These are phyloP conservation scores for Bombus picipes DNA, from an alignment of 1,140 invertebrate genomes.

Conservation along the genomic window DNA sequence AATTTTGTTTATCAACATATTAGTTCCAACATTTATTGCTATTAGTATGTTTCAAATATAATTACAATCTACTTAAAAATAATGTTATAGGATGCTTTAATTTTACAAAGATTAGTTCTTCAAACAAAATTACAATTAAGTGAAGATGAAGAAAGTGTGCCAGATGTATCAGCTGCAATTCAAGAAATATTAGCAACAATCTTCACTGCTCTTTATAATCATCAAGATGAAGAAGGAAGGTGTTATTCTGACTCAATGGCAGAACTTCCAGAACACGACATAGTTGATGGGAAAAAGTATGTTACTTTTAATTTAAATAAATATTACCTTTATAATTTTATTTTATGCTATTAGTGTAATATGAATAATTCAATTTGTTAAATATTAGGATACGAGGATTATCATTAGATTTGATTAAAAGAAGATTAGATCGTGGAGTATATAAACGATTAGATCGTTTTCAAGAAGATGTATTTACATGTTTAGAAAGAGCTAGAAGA, in stretches of 20 bases:
- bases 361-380: slow-evolving; percentile 51
- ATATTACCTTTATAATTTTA: slow-evolving; percentile 11
- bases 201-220: slow-evolving; percentile 97
- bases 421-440: slow-evolving; percentile 91
- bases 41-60: background rate
- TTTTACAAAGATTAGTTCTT: slow-evolving; percentile 94
- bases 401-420: slow-evolving; percentile 93
- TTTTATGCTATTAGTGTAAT: background rate
- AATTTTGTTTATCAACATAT: background rate
- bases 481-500: slow-evolving; percentile 94
- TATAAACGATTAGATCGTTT: slow-evolving; percentile 97
- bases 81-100: slow-evolving; percentile 91
- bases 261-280: slow-evolving; percentile 95
- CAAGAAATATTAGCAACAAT: slow-evolving; percentile 96
- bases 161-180: slow-evolving; percentile 93
- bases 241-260: slow-evolving; percentile 98
- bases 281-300: slow-evolving; percentile 87
- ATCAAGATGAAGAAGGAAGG: slow-evolving; percentile 97
- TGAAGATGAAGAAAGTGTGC: slow-evolving; percentile 92
- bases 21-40: background rate
- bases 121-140: slow-evolving; percentile 95
- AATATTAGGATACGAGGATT: slow-evolving; percentile 88
- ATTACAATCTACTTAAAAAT: slow-evolving; percentile 4
- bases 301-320: slow-evolving; percentile 36
- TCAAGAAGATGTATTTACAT: slow-evolving; percentile 97